A percentile compares a stretch with the other conserved stretches of the same genome.
phyloP scores from a whole-genome alignment of 2,113 vertebrate species.

The Halcyon malimbica region DNA sequence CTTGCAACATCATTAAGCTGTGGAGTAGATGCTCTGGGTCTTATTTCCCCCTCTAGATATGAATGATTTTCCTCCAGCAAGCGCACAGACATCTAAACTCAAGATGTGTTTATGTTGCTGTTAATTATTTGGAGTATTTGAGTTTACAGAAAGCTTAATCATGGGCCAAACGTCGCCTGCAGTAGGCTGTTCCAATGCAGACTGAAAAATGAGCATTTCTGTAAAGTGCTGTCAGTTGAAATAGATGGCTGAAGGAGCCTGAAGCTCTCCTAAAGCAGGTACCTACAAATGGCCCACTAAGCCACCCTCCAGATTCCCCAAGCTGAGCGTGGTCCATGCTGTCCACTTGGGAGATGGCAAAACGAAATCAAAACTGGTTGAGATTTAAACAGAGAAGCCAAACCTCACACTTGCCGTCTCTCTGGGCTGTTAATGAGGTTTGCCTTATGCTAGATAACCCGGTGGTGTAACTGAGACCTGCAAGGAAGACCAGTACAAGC shows the following conservation, averaged over 20 bases:
- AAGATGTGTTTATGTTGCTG: neutral
- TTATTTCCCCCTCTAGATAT: neutral
- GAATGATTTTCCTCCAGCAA: neutral
- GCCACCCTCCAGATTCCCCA: accelerated
- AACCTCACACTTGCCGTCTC: neutral
- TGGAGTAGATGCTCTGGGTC: neutral
- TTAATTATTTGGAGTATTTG: conserved; percentile 5
- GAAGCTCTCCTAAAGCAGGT: neutral
- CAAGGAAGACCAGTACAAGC: neutral
- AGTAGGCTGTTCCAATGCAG: neutral
- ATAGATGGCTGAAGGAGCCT: neutral
- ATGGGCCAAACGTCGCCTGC: neutral
- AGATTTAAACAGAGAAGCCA: neutral
- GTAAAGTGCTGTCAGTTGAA: neutral
- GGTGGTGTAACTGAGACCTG: neutral
- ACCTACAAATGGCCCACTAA: neutral
- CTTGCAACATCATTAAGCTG: neutral
- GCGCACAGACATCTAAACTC: neutral
- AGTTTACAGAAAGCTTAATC: neutral
- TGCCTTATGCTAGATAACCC: neutral
- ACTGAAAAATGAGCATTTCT: conserved; percentile 22
- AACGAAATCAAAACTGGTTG: neutral
- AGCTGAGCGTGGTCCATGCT: neutral
- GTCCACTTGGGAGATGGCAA: neutral
- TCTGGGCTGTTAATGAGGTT: neutral